Evolutionary conservation across 2,888 invertebrate species (phyloP).

Genomic region (Anorthoa munda): DNA sequence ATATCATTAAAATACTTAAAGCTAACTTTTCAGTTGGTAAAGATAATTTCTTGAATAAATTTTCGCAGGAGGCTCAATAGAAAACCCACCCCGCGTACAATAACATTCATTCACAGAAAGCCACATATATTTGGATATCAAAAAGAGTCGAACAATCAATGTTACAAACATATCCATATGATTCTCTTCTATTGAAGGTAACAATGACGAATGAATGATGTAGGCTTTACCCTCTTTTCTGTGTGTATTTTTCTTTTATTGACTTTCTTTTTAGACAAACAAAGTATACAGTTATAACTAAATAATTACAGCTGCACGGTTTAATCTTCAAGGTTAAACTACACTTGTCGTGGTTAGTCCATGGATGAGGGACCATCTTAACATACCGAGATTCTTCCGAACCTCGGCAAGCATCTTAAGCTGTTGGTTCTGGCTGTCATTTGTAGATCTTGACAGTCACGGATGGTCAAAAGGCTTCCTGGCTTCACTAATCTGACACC

Average conservation of each 20-base stretch:
- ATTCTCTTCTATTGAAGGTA: slow-evolving; percentile 6
- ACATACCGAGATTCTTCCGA: too few relatives aligned
- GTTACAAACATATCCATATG: slow-evolving; percentile 18
- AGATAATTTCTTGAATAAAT: not conserved
- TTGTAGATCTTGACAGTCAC: too few relatives aligned
- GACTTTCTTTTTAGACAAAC: not conserved
- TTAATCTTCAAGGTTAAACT: too few relatives aligned
- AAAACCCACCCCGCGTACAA: not conserved
- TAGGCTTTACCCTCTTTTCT: not conserved
- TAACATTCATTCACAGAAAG: slow-evolving; percentile 3
- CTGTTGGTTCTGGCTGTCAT: too few relatives aligned
- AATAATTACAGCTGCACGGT: too few relatives aligned
- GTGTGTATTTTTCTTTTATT: not conserved
- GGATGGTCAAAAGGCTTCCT: too few relatives aligned
- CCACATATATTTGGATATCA: slow-evolving; percentile 20
- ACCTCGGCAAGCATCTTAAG: too few relatives aligned
- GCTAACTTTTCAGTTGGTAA: not conserved
- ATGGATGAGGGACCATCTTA: too few relatives aligned
- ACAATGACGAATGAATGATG: slow-evolving; percentile 4
- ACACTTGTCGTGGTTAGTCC: too few relatives aligned
- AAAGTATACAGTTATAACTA: too few relatives aligned
- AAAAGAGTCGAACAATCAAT: slow-evolving; percentile 20
- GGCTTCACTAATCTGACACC: too few relatives aligned
- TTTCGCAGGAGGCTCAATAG: not conserved
- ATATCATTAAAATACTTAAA: not conserved